Evolutionary conservation across 2,888 invertebrate genomes (phyloP), one percentile per base, ranked within the genome.

Genomic region (Mimumesa dahlbomi): DNA sequence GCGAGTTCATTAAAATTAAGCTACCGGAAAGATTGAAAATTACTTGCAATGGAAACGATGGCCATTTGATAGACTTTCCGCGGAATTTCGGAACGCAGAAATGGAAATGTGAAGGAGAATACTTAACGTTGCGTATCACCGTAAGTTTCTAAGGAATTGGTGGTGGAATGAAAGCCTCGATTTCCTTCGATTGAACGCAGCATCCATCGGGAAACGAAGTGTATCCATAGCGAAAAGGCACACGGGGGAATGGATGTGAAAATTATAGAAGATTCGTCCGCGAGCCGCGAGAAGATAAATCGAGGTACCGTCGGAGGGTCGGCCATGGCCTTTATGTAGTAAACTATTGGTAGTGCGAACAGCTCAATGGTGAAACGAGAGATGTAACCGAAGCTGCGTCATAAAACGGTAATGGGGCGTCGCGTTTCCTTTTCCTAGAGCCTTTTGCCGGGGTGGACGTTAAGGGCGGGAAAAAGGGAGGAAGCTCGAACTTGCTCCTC

Each of bases 381-480:
- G 86, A 87, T 82, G 88, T 88, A 88, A 88, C 87, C 85, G 84
- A 86, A 88, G 83, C 87, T 82, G 84, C 75, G 80, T 82, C 86
- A 84, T 88, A 88, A 88, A 88, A 87, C 86, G 87, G 88, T 88
- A 88, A 88, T 88, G 85, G 88, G 88, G 88, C 88, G 86, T 88
- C 87, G 85, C 86, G 77, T 88, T 88, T 87, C 88, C 85, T 85
- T 85, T 87, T 87, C 84, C 84, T 79, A 61, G 70, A 50, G 72
- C 48, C 66, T 79, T 70, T 63, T 54, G 46, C 62, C 69, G 52
- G 64, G 68, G 72, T 59, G 75, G 71, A 71, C 66, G 69, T 74
- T 79, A 71, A 69, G 76, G 71, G 69, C 69, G 66, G 57, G 64
- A 66, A 68, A n/a, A 62, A 54, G 46, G 57, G 71, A 73, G 71